phyloP scores from a whole-genome alignment of 2,888 invertebrate species.

The Drosophila macrospina region DNA sequence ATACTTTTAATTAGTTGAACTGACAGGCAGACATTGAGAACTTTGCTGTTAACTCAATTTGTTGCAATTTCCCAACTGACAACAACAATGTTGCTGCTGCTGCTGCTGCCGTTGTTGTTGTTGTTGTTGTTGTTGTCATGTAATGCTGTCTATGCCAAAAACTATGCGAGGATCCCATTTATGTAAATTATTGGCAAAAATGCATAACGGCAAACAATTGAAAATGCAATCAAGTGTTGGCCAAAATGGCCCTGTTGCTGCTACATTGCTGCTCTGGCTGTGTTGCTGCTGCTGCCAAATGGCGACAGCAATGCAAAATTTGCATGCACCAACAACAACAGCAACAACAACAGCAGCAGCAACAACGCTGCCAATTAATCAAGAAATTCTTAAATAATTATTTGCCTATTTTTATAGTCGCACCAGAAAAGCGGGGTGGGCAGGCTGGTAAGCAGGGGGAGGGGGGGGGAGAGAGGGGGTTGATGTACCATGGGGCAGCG shows the following conservation, averaged over 20 bases:
- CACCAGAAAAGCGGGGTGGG: conserved; percentile 29
- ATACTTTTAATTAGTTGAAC: conserved; percentile 10
- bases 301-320: conserved; percentile 55
- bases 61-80: conserved; percentile 24
- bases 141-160: conserved; percentile 43
- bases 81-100: background rate
- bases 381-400: conserved; percentile 85
- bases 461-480: background rate
- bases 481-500: conserved; percentile 59
- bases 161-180: conserved; percentile 53
- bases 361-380: conserved; percentile 83
- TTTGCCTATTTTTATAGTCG: conserved; percentile 83
- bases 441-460: conserved; percentile 6
- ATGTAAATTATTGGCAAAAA: conserved; percentile 81
- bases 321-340: conserved; percentile 52
- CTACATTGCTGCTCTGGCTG: background rate
- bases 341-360: conserved; percentile 39
- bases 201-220: conserved; percentile 82
- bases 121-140: conserved; percentile 21
- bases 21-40: conserved; percentile 8
- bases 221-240: conserved; percentile 82
- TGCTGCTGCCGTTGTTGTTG: conserved; percentile 18
- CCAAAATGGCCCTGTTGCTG: conserved; percentile 64
- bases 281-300: conserved; percentile 16
- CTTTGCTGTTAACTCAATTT: conserved; percentile 19